Evolutionary conservation across 2,797 vertebrate species (phyloP), one percentile per base, ranked within the genome.

Genomic region (Epinephelus malabaricus): DNA sequence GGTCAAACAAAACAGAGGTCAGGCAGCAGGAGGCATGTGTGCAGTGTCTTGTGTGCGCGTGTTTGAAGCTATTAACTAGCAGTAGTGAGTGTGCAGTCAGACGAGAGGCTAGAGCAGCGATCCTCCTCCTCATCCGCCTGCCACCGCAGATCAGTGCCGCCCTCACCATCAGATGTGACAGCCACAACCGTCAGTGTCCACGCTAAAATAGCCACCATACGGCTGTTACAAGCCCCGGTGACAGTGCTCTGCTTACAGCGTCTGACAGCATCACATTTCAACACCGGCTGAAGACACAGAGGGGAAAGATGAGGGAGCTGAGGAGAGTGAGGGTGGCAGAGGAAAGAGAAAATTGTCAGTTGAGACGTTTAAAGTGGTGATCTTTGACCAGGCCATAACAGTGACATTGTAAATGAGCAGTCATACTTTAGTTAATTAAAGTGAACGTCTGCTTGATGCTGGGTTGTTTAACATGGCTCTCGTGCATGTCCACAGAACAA

Each of bases 171-270:
- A 91, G 90, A 89, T 89, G 89, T 94, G 94, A 94, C 94, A 94
- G 89, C 84, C 94, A 89, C 90, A 91, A 91, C 84, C 84, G 72
- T 92, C 85, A 78, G 81, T 82, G 89, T 88, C 88, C 84, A 79
- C 58, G 79, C 92, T 92, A 90, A 95, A 95, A 95, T 91, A 93
- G 93, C 88, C 90, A 82, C 89, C 90, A 86, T 90, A 91, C 81
- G 88, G 91, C 89, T 77, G 68, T 86, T 90, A 90, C 85, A 82
- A 85, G 90, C 84, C 75, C 69, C 66, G 67, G 84, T 86, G 87
- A 92, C 86, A 79, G 86, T 86, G 92, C 87, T 94, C 86, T 69
- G 78, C 89, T 92, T 92, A 91, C 88, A 86, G 69, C 15, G 53
- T 72, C 87, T 86, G 90, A 92, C 92, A 84, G 90, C 79, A 84